Evolutionary conservation across 1,140 invertebrate genomes (phyloP), one percentile per base, ranked within the genome.

Genomic region (Drosophila auraria): DNA sequence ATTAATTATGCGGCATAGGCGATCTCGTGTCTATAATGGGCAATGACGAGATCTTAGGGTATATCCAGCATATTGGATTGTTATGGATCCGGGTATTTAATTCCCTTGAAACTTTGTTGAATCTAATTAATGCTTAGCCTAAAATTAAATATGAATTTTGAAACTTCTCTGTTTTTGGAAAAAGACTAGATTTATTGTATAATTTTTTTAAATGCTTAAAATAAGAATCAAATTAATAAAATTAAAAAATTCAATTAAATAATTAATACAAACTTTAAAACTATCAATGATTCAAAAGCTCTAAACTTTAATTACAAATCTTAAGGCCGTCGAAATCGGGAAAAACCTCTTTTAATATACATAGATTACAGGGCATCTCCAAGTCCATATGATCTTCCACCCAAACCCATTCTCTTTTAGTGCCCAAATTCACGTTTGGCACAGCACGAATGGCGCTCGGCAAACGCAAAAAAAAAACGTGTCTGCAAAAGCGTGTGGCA

Each of bases 1-100:
- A 61, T 47, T 62, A 81, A 81, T 81, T 81, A 81, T 83, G 70
- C 81, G 49, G 38, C 38, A 51, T 42, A 59, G 23, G 38, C 45
- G 45, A 25, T 45, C 25, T 40, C 60, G 51, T 49, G 27, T 53
- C 17, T 49, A 47, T 44, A 23, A 23, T 58, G 14, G 14, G 20
- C 40, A 71, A 42, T 23, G 14, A 30, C 58, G 15, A 9, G 9
- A 23, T 62, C 23, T 15, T 20, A 7, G 36, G 38, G 63, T 58
- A 69, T 44, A 25, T 38, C 0, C 11, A 15, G 9, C 8, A 62
- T 53, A 75, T 57, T 17, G 36, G n/a, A 25, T 54, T 61, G 25
- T 56, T 51, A 11, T 20, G 42, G 3, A 36, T 20, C 6, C 4
- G 42, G 12, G 11, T n/a, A 1, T 25, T 33, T 1, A 30, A 25